These are phyloP conservation scores for Oxystoma pomonae DNA, from an alignment of 2,888 invertebrate genomes.

Conservation along the genomic window DNA sequence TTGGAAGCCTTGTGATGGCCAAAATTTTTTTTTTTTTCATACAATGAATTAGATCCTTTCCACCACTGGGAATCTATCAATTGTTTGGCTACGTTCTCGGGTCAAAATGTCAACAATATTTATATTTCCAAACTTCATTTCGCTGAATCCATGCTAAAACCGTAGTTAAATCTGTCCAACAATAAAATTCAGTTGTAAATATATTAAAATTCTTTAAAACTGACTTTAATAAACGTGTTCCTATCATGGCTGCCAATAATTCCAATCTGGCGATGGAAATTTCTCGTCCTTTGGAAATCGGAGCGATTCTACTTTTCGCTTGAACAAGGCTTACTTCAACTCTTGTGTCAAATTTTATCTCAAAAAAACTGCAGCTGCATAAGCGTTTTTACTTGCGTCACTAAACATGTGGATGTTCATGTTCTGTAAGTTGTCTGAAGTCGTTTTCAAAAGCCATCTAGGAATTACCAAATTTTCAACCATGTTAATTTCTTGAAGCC, in stretches of 20 bases:
- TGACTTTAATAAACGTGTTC: slow-evolving; percentile 12
- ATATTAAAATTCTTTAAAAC: slow-evolving; percentile 8
- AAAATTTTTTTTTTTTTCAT: too few relatives aligned
- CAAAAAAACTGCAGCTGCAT: neutral
- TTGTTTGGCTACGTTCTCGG: neutral
- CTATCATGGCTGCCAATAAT: slow-evolving; percentile 18
- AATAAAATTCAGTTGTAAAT: neutral
- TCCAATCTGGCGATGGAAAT: slow-evolving; percentile 21
- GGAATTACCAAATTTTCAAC: slow-evolving; percentile 13
- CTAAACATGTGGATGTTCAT: slow-evolving; percentile 18
- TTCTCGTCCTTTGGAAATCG: slow-evolving; percentile 9
- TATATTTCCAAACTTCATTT: slow-evolving; percentile 26
- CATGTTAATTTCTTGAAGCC: slow-evolving; percentile 15
- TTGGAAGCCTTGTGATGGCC: neutral
- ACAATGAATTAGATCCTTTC: neutral
- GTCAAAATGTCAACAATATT: neutral
- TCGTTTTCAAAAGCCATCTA: neutral
- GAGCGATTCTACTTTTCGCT: slow-evolving; percentile 16
- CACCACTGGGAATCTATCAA: neutral
- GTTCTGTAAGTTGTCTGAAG: neutral
- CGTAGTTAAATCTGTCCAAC: slow-evolving; percentile 34
- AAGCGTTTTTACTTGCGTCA: slow-evolving; percentile 16
- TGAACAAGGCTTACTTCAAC: slow-evolving; percentile 15
- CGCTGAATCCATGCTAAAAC: slow-evolving; percentile 33
- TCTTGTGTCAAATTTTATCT: slow-evolving; percentile 1